Evolutionary conservation across 2,113 vertebrate genomes (phyloP).

Genomic region (Theristicus caerulescens): DNA sequence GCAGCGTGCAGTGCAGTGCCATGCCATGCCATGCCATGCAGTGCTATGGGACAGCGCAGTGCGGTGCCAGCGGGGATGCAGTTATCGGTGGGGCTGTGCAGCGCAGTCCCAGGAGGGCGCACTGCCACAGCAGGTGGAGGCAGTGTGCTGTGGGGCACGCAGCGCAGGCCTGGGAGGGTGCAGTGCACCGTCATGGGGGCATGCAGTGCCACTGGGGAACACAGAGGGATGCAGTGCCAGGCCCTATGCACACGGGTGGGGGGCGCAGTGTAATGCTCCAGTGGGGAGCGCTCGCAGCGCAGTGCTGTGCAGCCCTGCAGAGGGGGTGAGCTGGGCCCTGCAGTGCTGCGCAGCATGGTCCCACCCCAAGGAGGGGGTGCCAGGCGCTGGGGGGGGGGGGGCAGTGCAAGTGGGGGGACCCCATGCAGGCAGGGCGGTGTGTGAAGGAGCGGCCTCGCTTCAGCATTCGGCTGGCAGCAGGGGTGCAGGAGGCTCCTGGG

Average conservation of each 20-base stretch:
- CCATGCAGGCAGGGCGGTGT: rapidly evolving
- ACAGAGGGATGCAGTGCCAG: neutral
- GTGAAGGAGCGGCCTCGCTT: neutral
- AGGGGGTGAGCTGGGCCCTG: neutral
- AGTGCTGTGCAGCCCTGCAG: neutral
- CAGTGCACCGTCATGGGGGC: rapidly evolving
- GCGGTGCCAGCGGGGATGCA: neutral
- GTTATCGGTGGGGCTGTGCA: neutral
- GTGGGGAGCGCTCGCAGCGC: rapidly evolving
- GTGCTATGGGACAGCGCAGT: too few species aligned
- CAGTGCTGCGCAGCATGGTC: neutral
- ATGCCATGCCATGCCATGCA: neutral
- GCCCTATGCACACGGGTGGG: rapidly evolving
- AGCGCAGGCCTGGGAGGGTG: neutral
- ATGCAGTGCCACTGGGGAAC: neutral
- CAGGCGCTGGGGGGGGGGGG: neutral
- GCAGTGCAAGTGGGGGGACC: neutral
- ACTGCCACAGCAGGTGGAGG: neutral
- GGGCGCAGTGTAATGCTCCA: too few species aligned
- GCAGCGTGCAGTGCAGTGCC: neutral
- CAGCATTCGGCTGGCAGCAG: neutral
- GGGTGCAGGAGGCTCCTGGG: neutral
- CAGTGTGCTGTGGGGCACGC: rapidly evolving
- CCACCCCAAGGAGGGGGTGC: neutral
- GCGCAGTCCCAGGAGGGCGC: neutral